A percentile compares a stretch with the other conserved stretches of the same genome.
These are phyloP conservation scores for Meiosimyza platycephala DNA, from an alignment of 2,888 invertebrate species.

Conservation along the genomic window DNA sequence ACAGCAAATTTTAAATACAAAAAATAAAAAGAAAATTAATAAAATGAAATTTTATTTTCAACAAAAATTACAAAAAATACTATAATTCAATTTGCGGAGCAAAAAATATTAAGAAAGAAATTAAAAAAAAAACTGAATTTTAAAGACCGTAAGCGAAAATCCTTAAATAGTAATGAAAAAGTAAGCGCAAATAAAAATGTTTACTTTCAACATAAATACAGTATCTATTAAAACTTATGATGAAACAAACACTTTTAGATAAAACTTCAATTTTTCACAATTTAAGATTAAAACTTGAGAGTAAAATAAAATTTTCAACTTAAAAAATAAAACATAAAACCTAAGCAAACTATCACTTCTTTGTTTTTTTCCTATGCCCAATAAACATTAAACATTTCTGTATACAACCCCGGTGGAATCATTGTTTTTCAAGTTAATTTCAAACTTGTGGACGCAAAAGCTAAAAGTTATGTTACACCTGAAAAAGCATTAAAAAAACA, in stretches of 20 bases:
- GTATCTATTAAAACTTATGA: slow-evolving; percentile 23
- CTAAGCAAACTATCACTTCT: not conserved
- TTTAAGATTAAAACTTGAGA: not conserved
- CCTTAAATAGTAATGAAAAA: too few relatives aligned
- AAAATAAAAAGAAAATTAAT: slow-evolving; percentile 46
- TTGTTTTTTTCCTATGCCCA: too few relatives aligned
- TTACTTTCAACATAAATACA: slow-evolving; percentile 33
- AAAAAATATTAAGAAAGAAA: slow-evolving; percentile 19
- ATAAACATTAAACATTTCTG: too few relatives aligned
- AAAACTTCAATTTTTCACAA: slow-evolving; percentile 33
- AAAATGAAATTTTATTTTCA: slow-evolving; percentile 58
- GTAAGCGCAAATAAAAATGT: slow-evolving; percentile 16
- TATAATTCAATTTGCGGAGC: slow-evolving; percentile 3
- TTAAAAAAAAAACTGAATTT: not conserved
- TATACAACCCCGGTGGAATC: too few relatives aligned
- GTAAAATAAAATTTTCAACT: slow-evolving; percentile 35
- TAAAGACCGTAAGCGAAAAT: too few relatives aligned
- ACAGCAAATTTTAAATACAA: slow-evolving; percentile 31
- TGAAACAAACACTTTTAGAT: slow-evolving; percentile 31
- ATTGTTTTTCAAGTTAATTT: too few relatives aligned
- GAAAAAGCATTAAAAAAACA: not conserved
- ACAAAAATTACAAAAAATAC: slow-evolving; percentile 30
- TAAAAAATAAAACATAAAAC: slow-evolving; percentile 32
- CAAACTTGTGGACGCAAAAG: too few relatives aligned
- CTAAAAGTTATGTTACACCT: too few relatives aligned